Conservation (phyloP, 2,797 vertebrate genomes). For the Micropoecilia bifurca region DNA sequence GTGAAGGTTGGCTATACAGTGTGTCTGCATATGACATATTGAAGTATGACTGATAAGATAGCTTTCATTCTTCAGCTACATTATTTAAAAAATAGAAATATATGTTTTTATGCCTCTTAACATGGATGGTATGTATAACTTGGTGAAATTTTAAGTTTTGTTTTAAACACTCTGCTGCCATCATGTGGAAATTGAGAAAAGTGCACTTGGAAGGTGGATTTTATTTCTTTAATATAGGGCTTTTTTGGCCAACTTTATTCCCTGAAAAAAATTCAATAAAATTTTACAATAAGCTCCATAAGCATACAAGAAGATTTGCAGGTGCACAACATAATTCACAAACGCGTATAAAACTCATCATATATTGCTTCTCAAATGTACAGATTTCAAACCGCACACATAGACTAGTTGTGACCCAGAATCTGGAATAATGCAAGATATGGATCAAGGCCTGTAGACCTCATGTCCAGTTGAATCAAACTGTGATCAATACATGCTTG, state of each 20-base stretch:
- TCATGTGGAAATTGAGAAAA: slow-evolving; percentile 18
- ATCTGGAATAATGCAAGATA: too few relatives aligned
- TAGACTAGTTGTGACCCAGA: too few relatives aligned
- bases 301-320: too few relatives aligned
- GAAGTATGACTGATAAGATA: neutral
- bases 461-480: too few relatives aligned
- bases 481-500: too few relatives aligned
- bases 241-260: neutral
- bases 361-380: too few relatives aligned
- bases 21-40: neutral
- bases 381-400: too few relatives aligned
- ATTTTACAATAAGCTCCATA: too few relatives aligned
- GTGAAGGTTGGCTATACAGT: neutral
- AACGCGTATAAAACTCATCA: too few relatives aligned
- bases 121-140: neutral
- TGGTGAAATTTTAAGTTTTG: neutral
- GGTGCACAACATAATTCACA: too few relatives aligned
- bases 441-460: too few relatives aligned
- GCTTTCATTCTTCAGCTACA: neutral
- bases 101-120: neutral
- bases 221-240: neutral
- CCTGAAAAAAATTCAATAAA: neutral
- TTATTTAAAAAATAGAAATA: neutral
- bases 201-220: neutral
- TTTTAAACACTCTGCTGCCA: slow-evolving; percentile 13